Percentiles rank a stretch among this genome's conserved stretches.
Evolutionary conservation across 2,113 vertebrate genomes (phyloP).

Genomic region (Heliornis fulica): DNA sequence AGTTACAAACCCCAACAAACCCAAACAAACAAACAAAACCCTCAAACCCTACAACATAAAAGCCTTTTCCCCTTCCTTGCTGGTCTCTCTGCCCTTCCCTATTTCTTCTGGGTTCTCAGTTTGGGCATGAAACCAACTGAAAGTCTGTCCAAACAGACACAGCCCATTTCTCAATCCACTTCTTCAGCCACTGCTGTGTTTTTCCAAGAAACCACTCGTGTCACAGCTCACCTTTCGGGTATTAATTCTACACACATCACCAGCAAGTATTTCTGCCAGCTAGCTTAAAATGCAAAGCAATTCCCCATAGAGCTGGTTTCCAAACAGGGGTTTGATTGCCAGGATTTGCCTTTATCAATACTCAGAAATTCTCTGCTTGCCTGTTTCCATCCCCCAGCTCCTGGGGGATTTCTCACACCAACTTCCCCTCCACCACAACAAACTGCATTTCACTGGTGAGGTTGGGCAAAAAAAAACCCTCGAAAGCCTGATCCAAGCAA

Average conservation of each 20-base stretch:
- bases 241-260: background rate
- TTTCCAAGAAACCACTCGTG: background rate
- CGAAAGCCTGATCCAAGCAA: background rate
- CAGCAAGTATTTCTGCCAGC: background rate
- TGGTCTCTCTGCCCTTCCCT: background rate
- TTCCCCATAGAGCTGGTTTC: background rate
- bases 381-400: background rate
- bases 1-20: background rate
- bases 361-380: background rate
- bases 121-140: background rate
- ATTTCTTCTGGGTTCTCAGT: background rate
- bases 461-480: background rate
- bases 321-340: background rate
- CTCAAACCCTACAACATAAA: too few species aligned
- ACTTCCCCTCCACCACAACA: background rate
- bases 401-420: background rate
- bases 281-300: background rate
- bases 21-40: background rate
- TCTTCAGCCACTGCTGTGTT: background rate
- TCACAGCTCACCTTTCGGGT: background rate
- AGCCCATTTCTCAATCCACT: background rate
- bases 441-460: background rate
- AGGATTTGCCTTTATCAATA: background rate
- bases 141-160: background rate
- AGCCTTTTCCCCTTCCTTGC: background rate